phyloP scores from a whole-genome alignment of 1,140 invertebrate species.

The Alviniconcha marisindica region DNA sequence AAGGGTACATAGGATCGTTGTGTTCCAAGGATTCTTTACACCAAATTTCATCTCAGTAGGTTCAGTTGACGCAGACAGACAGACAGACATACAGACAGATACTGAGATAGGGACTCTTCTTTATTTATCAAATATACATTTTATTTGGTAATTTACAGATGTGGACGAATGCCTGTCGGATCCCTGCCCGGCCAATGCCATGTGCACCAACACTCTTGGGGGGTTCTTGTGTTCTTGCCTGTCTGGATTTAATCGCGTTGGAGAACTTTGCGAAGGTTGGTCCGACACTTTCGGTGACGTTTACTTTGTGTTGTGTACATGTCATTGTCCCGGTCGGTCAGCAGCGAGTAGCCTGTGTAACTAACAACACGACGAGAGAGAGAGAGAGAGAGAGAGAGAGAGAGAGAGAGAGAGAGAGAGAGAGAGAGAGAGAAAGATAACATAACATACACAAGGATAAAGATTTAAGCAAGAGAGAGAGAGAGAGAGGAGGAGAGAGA shows the following conservation, averaged over 20 bases:
- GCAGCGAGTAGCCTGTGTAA: no score
- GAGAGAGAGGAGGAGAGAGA: neutral
- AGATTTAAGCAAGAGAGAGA: neutral
- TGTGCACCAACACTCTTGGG: slow-evolving; percentile 39
- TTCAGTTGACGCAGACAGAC: no score
- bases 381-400: neutral
- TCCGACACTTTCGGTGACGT: neutral
- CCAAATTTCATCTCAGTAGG: no score
- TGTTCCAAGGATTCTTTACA: no score
- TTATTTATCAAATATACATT: no score
- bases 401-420: neutral
- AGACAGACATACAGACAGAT: no score
- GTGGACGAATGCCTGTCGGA: slow-evolving; percentile 39
- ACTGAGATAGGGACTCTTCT: no score
- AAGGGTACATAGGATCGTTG: no score
- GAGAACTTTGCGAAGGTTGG: slow-evolving; percentile 28
- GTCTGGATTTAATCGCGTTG: slow-evolving; percentile 24
- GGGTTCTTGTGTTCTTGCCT: slow-evolving; percentile 41
- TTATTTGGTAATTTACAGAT: no score
- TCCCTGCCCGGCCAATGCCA: slow-evolving; percentile 35
- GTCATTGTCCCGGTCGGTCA: neutral
- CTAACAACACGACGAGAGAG: neutral
- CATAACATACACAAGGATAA: neutral
- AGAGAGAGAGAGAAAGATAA: neutral
- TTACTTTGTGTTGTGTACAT: neutral